Evolutionary conservation across 2,888 invertebrate genomes (phyloP).

Genomic region (Macrosiphum euphorbiae): DNA sequence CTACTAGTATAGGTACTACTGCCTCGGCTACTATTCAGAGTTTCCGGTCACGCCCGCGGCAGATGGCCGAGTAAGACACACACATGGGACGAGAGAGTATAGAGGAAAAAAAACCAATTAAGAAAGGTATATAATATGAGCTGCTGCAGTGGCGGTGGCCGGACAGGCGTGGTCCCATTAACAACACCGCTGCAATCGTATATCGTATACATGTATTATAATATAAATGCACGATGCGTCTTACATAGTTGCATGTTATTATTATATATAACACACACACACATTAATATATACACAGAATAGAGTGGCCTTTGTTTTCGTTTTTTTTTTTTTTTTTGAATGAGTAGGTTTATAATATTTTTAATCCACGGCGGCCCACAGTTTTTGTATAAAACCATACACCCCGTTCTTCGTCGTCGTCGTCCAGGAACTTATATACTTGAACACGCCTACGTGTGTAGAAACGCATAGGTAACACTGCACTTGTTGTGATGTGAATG

Average conservation of each 20-base stretch:
- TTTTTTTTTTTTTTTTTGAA: not conserved
- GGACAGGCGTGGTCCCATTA: constrained; percentile 34
- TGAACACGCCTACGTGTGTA: not conserved
- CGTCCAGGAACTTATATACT: not conserved
- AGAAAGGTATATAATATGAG: constrained; percentile 21
- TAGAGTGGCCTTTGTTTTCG: not conserved
- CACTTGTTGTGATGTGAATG: not conserved
- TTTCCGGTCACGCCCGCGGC: constrained; percentile 54
- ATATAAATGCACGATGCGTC: not conserved
- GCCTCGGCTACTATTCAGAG: not conserved
- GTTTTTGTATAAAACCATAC: not conserved
- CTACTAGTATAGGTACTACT: not conserved
- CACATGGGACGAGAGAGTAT: not conserved
- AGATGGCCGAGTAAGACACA: constrained; percentile 25
- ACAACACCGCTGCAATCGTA: not conserved
- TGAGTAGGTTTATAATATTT: not conserved
- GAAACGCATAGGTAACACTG: not conserved
- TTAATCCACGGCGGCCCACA: not conserved
- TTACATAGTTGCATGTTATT: not conserved
- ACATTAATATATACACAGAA: not conserved
- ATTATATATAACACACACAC: not conserved
- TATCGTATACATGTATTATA: not conserved
- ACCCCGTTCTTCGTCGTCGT: not conserved
- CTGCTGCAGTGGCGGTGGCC: not conserved
- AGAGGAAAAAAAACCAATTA: constrained; percentile 19